Evolutionary conservation across 2,888 invertebrate genomes (phyloP), one percentile per base, ranked within the genome.

Genomic region (Prenolepis imparis): DNA sequence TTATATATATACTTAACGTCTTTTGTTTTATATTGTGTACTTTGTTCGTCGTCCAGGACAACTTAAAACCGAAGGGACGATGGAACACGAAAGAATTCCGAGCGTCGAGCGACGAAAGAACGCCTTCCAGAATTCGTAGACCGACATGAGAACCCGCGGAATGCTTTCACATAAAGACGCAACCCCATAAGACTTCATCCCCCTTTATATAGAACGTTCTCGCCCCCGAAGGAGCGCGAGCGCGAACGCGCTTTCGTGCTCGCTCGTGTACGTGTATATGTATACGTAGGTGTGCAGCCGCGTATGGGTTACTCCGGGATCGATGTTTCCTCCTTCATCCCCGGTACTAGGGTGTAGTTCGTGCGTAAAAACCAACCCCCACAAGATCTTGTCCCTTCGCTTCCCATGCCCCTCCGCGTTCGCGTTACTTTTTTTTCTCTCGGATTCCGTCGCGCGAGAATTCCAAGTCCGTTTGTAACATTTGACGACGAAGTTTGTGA

Each of bases 111-210:
- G 70, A 78, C 85, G 85, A 85, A 87, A 90, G 91, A 90, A 90
- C 91, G 91, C 88, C 92, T 92, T 91, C 89, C 87, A 90, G 92
- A 90, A 91, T 91, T 92, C 89, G 91, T 90, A 88, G 90, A 90
- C 86, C 88, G 91, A 87, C 90, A 93, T 92, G 92, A 91, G 92
- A 93, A 92, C 92, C 92, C 91, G 91, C 93, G 93, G 93, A 94
- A 94, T 93, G 93, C 93, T 93, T 91, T 91, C 92, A 90, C 93
- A 93, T 93, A 94, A 93, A 93, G 92, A 93, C 93, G 91, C 93
- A 92, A 93, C 92, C 92, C 90, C 88, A 91, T 91, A 92, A 92
- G 92, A 91, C 90, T 92, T 90, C 88, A 91, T 92, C 91, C 91
- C 92, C 92, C 90, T 92, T 91, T 90, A 90, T 89, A 87, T 88